Base-by-base conservation (phyloP, 2,113 vertebrate species). In the Pseudorhombus dupliciocellatus region DNA sequence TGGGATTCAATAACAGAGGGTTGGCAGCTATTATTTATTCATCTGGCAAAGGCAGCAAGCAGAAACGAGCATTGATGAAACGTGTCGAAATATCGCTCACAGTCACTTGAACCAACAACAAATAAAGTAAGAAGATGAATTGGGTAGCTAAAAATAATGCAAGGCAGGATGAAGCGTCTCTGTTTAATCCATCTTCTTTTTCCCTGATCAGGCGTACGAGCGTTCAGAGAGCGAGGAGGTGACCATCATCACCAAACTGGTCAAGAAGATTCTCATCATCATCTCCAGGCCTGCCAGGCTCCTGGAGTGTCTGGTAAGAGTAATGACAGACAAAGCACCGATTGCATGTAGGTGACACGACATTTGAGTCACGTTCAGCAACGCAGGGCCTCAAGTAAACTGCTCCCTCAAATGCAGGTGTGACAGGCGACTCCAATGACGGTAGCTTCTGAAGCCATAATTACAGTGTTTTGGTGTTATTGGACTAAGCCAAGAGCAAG, bases 161-260 rank as follows among this genome's bases (percentile, higher is more conserved):
- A 37, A 63, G 31, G 30, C 50, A 40, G 65, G 21, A 11, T 25
- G 58, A 42, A 75, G 66, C 26, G 30, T 61, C 42, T 34, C 54
- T 58, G 60, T 76, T 46, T 84, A 79, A 84, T 75, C 66, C 56
- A 9, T 82, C 7, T n/a, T 61, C 22, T 6, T 83, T 67, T 56
- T 58, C 18, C 10, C 56, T 16, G 1, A 34, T 73, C 84, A 98
- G 97, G 97, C 97, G 0, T 96, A 95, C 0, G 95, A 97, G 68
- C 95, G 97, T 9, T 98, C 97, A 0, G 97, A 98, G 89, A 98
- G 97, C 0, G 95, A 96, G 75, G 97, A 98, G 77, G 95, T 98
- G 24, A 86, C 93, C 80, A 92, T 96, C 78, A 95, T 98, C 0
- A 92, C 93, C 59, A 96, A 98, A 73, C 83, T 98, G 22, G 96